Conservation (phyloP, 2,113 vertebrate genomes). For the Dinomys branickii region DNA sequence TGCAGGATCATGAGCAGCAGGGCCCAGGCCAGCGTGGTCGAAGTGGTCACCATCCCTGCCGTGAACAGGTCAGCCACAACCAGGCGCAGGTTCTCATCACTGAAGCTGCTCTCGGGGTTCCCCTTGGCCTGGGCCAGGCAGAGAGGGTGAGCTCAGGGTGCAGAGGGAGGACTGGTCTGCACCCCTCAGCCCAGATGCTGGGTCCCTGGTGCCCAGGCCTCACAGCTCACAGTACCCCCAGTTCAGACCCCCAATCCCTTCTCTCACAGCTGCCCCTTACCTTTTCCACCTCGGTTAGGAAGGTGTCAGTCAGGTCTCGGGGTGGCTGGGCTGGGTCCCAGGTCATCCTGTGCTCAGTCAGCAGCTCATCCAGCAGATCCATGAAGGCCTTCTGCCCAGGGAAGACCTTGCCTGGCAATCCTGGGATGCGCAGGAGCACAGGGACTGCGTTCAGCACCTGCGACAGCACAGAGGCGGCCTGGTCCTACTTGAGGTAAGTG, state of each 20-base stretch:
- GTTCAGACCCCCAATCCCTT: rapidly evolving
- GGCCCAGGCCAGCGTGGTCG: constrained; percentile 83
- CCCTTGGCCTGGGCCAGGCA: constrained; percentile 76
- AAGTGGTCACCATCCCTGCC: constrained; percentile 83
- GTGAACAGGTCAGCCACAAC: constrained; percentile 71
- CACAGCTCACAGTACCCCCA: rapidly evolving
- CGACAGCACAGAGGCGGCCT: not conserved
- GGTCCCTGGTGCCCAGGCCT: rapidly evolving
- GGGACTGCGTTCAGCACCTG: constrained; percentile 81
- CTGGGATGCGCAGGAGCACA: constrained; percentile 72
- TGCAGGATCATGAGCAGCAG: constrained; percentile 86
- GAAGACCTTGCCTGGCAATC: constrained; percentile 71
- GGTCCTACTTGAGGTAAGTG: not conserved
- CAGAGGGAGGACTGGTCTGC: not conserved
- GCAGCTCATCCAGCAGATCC: constrained; percentile 16
- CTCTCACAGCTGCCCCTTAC: constrained; percentile 59
- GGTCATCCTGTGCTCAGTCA: constrained; percentile 70
- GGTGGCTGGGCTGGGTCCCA: constrained; percentile 63
- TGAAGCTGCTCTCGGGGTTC: constrained; percentile 79
- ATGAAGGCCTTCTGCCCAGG: not conserved
- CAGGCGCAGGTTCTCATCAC: constrained; percentile 72
- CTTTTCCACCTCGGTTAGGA: constrained; percentile 84
- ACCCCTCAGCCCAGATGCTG: rapidly evolving
- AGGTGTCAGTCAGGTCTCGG: constrained; percentile 82
- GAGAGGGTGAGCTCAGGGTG: not conserved